A percentile compares a stretch with the other conserved stretches of the same genome.
Conservation (phyloP, 2,797 vertebrate species). For the Erpetoichthys calabaricus region DNA sequence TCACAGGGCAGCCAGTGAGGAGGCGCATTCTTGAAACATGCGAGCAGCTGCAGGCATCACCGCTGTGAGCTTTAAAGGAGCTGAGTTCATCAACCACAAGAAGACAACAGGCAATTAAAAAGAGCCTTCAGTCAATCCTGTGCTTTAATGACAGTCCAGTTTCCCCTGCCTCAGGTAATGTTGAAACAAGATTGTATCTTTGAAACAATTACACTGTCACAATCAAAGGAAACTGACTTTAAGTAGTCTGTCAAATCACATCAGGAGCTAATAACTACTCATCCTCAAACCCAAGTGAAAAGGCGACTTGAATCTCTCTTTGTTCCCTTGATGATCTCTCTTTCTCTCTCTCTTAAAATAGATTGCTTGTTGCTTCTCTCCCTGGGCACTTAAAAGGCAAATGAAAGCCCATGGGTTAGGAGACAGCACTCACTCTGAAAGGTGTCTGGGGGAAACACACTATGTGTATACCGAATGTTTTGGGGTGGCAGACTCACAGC, state of each 20-base stretch:
- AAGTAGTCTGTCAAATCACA: slow-evolving; percentile 56
- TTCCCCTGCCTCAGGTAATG: slow-evolving; percentile 59
- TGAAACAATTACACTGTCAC: slow-evolving; percentile 75
- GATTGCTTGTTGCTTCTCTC: slow-evolving; percentile 61
- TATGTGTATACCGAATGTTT: too few species aligned
- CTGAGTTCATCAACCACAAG: slow-evolving; percentile 12
- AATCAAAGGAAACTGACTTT: slow-evolving; percentile 70
- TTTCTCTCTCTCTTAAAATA: slow-evolving; percentile 65
- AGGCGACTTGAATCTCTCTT: slow-evolving; percentile 57
- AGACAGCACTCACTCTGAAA: slow-evolving; percentile 4
- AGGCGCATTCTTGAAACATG: neutral
- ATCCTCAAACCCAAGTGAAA: slow-evolving; percentile 62
- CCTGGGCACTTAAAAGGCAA: slow-evolving; percentile 46
- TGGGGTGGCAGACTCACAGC: too few species aligned
- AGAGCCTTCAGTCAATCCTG: slow-evolving; percentile 49
- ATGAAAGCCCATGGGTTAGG: slow-evolving; percentile 13
- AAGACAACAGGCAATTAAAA: slow-evolving; percentile 55
- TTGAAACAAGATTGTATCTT: slow-evolving; percentile 59
- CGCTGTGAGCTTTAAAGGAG: slow-evolving; percentile 1
- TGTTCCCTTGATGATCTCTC: slow-evolving; percentile 66
- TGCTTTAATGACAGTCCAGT: slow-evolving; percentile 69
- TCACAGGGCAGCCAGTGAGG: neutral
- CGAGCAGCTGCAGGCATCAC: neutral
- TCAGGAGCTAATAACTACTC: slow-evolving; percentile 60
- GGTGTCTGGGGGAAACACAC: too few species aligned